These are phyloP conservation scores for Acronicta psi DNA, from an alignment of 2,888 invertebrate species.

Conservation along the genomic window DNA sequence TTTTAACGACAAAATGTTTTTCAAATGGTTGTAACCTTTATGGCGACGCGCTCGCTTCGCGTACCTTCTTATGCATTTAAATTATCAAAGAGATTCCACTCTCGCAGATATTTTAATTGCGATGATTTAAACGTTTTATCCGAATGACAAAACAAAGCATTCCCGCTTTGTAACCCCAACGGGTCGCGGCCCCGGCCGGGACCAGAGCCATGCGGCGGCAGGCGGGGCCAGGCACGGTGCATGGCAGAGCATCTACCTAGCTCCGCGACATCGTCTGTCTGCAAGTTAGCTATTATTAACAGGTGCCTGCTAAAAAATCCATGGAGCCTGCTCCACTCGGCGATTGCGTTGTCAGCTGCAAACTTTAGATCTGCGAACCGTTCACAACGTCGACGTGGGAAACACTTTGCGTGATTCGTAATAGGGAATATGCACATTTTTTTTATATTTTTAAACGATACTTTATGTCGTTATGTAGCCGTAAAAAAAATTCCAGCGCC, in stretches of 20 bases:
- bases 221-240: background rate
- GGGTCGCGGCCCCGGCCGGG: background rate
- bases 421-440: too few relatives aligned
- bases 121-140: constrained; percentile 76
- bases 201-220: too few relatives aligned
- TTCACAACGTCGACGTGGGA: constrained; percentile 17
- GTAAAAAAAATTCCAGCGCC: too few relatives aligned
- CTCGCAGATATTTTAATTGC: constrained; percentile 78
- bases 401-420: constrained; percentile 56
- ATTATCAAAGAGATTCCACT: constrained; percentile 78
- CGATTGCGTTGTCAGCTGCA: too few relatives aligned
- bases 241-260: too few relatives aligned
- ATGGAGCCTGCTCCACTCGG: too few relatives aligned
- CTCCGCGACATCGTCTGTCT: too few relatives aligned
- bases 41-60: constrained; percentile 30
- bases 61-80: constrained; percentile 57
- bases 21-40: constrained; percentile 19
- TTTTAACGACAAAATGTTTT: constrained; percentile 54
- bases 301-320: too few relatives aligned
- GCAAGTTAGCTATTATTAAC: too few relatives aligned
- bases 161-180: constrained; percentile 60
- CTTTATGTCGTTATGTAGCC: too few relatives aligned
- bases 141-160: constrained; percentile 74
- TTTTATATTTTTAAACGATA: too few relatives aligned
- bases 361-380: background rate